Conservation (phyloP, 2,797 vertebrate genomes). For the Alca torda region DNA sequence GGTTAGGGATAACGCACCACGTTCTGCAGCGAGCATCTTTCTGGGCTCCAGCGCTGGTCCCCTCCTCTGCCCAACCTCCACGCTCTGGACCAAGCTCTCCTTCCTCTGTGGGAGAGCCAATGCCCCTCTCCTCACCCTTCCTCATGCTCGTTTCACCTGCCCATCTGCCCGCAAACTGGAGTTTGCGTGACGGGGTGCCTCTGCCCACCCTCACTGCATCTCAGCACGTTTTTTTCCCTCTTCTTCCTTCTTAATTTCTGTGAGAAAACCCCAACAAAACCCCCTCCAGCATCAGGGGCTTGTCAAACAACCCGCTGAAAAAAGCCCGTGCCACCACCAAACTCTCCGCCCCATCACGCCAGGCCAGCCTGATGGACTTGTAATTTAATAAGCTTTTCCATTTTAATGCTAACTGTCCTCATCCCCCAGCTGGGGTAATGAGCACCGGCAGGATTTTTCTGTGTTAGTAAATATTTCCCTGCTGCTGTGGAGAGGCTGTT, state of each 20-base stretch:
- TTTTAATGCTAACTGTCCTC: not conserved
- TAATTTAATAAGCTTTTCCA: not conserved
- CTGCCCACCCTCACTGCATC: not conserved
- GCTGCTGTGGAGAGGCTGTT: not conserved
- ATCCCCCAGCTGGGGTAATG: not conserved
- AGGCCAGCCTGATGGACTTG: not conserved
- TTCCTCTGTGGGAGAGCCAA: not conserved
- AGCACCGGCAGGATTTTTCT: not conserved
- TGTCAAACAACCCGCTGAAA: not conserved
- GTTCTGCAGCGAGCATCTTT: not conserved
- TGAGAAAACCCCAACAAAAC: not conserved
- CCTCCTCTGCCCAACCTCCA: not conserved
- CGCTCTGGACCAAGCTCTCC: not conserved
- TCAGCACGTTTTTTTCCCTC: not conserved
- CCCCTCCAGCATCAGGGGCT: not conserved
- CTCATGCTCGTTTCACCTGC: not conserved
- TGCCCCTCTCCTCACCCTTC: not conserved
- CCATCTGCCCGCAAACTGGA: not conserved
- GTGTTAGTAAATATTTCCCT: not conserved
- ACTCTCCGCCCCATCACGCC: not conserved
- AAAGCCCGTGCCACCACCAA: not conserved
- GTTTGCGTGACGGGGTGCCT: not conserved
- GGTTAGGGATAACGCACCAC: accelerated
- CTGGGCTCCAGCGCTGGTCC: not conserved
- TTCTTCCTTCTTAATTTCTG: not conserved